Base-by-base conservation (phyloP, 1,140 invertebrate genomes). In the Tetramorium simillimum region DNA sequence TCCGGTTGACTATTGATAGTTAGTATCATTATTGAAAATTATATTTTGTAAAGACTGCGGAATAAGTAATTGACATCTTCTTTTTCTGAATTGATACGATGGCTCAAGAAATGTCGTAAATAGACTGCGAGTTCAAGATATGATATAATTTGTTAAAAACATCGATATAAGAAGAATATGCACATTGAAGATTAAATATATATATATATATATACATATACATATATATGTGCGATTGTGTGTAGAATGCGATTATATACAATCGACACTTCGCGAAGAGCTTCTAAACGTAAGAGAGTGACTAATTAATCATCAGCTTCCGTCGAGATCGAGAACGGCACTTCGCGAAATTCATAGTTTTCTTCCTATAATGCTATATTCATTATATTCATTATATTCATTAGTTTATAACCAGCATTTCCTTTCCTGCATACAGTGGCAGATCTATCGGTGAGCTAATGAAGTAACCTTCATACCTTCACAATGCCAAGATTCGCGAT, bases 351-450 rank as follows among this genome's bases (percentile, higher is more conserved):
- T 60, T 67, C 14, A 18, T 37, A 37, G 46, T 37, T 46, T 84
- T 53, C 69, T 1, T 18, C 16, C 21, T 69, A 69, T 37, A 63
- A 56, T 58, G 12, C 21, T 70, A 56, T 33, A 33, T 33, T 33
- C 28, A 33, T 33, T 33, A 33, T 33, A 33, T 4, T 33, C 33
- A 33, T 56, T 70, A 43, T 16, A 73, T 21, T 3, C 10, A 28
- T 21, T 70, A 85, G 12, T 58, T 82, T 58, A 53, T 60, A 37
- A n/a, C 12, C 16, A 69, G 14, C n/a, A 67, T 75, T 88, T 62
- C 21, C 16, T 62, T 37, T 51, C 49, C 24, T 84, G 16, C 14
- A 21, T 12, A 86, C 12, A 81, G 33, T 53, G n/a, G 40, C 6
- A 24, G 24, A 77, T 77, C 10, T 28, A 12, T 18, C 21, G 3